Evolutionary conservation across 2,888 invertebrate species (phyloP).

Genomic region (Tachystola acroxantha): DNA sequence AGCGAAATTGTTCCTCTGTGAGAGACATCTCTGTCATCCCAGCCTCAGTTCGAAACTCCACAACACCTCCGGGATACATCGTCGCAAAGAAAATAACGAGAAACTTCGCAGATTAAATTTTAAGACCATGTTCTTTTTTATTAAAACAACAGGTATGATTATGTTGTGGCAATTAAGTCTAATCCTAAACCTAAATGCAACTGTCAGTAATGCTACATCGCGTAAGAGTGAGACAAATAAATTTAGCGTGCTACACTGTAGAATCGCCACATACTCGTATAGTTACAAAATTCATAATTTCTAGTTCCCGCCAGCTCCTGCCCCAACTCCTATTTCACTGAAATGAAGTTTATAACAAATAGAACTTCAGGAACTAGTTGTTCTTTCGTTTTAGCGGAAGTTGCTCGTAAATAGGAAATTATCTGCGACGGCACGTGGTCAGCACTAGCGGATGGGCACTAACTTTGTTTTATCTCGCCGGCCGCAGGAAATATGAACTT

Average conservation of each 20-base stretch:
- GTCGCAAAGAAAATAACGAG: slow-evolving; percentile 10
- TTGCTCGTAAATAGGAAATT: slow-evolving; percentile 4
- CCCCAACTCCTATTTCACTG: neutral
- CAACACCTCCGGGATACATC: slow-evolving; percentile 13
- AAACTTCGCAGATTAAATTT: slow-evolving; percentile 3
- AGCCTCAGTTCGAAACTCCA: slow-evolving; percentile 10
- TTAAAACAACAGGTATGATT: too few relatives aligned
- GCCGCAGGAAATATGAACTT: slow-evolving; percentile 17
- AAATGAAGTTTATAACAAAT: slow-evolving; percentile 4
- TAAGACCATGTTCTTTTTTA: neutral
- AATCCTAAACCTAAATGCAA: too few relatives aligned
- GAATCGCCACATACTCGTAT: too few relatives aligned
- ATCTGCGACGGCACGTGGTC: slow-evolving; percentile 2
- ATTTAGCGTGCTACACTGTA: too few relatives aligned
- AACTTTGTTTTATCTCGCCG: slow-evolving; percentile 17
- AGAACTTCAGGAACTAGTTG: neutral
- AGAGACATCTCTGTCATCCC: neutral
- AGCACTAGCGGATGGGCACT: slow-evolving; percentile 4
- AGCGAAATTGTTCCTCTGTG: neutral
- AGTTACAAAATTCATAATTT: too few relatives aligned
- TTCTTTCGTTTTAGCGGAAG: slow-evolving; percentile 1
- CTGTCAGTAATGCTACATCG: too few relatives aligned
- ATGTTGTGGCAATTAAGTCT: too few relatives aligned
- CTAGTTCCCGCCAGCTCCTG: too few relatives aligned
- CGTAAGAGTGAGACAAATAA: too few relatives aligned